These are phyloP conservation scores for Spilosoma lubricipeda DNA, from an alignment of 2,888 invertebrate species.

Conservation along the genomic window DNA sequence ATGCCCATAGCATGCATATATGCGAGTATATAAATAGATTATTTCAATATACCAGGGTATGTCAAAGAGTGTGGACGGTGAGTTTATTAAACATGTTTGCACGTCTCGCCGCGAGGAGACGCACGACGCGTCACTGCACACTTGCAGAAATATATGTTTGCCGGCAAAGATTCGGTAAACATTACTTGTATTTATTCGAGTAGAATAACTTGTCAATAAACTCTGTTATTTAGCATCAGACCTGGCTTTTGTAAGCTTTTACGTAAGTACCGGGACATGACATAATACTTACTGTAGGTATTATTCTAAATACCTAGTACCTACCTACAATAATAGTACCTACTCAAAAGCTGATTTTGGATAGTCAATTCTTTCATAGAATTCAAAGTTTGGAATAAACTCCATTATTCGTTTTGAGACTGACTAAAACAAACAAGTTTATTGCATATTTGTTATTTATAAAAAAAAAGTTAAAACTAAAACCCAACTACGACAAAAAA, in stretches of 20 bases:
- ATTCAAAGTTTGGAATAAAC: background rate
- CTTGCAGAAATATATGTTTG: slow-evolving; percentile 44
- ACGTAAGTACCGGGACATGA: background rate
- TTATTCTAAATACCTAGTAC: background rate
- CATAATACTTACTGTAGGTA: background rate
- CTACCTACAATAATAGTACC: too few species aligned
- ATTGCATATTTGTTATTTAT: too few species aligned
- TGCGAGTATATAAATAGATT: slow-evolving; percentile 50
- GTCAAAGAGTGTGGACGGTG: slow-evolving; percentile 51
- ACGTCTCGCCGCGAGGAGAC: background rate
- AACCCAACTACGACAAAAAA: too few species aligned
- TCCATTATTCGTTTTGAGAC: slow-evolving; percentile 2
- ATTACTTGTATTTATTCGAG: slow-evolving; percentile 40
- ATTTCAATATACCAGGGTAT: slow-evolving; percentile 51
- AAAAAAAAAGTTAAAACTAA: too few species aligned
- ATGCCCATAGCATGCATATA: slow-evolving; percentile 31
- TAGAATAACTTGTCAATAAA: slow-evolving; percentile 10
- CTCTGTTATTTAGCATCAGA: background rate
- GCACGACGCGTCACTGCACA: slow-evolving; percentile 35
- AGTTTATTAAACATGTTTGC: slow-evolving; percentile 57
- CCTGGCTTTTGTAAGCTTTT: background rate
- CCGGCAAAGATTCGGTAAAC: slow-evolving; percentile 42
- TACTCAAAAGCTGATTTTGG: background rate
- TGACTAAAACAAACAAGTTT: background rate
- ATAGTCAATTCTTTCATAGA: too few species aligned